Percentiles rank a stretch among this genome's conserved stretches.
Conservation (phyloP, 2,797 vertebrate species). For the Parauchenoglanis punctatus region DNA sequence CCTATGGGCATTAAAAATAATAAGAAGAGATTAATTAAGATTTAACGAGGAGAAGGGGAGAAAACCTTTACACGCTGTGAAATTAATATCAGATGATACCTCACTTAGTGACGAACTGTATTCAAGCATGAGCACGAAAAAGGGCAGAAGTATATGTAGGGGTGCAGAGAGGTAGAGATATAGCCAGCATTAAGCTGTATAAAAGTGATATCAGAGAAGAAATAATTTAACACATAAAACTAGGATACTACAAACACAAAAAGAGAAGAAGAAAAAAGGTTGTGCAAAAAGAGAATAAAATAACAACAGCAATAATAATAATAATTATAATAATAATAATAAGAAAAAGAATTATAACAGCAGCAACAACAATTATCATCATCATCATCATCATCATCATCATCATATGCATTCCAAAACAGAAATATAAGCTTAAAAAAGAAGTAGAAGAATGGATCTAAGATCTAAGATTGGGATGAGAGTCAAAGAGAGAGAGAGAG, state of each 20-base stretch:
- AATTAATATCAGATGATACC: background rate
- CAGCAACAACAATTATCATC: background rate
- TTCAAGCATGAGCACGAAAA: background rate
- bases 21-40: background rate
- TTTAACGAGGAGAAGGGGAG: background rate
- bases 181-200: background rate
- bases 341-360: background rate
- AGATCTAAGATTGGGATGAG: background rate
- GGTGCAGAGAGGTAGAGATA: background rate
- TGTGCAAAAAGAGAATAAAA: background rate
- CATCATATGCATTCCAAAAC: background rate
- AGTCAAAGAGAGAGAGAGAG: conserved; percentile 33
- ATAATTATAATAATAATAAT: background rate
- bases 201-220: background rate
- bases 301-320: no score
- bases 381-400: background rate
- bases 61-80: background rate
- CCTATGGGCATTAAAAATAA: background rate
- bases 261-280: background rate
- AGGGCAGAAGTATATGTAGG: background rate
- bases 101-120: background rate
- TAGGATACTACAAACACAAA: background rate
- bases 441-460: background rate
- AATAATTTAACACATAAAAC: background rate
- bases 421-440: background rate